Base-by-base conservation (phyloP, 2,797 vertebrate species). In the Luscinia megarhynchos region DNA sequence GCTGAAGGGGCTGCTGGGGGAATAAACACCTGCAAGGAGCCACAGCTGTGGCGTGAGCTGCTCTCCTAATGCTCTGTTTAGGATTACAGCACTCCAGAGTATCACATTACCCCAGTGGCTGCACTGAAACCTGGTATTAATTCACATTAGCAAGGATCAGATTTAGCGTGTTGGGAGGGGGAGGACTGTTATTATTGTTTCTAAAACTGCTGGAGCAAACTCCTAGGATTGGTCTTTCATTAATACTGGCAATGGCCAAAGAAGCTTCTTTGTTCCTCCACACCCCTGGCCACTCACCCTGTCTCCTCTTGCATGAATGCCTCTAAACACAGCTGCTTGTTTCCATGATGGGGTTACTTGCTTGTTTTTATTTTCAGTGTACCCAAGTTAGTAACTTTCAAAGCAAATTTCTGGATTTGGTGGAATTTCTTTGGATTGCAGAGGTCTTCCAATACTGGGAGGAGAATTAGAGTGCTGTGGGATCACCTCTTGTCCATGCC, bases 41-140 rank as follows among this genome's bases (percentile, higher is more conserved):
- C 76, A 82, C 82, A 88, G 90, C 88, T 94, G 93, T 93, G 73
- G 41, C 5, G 38, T 11, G 50, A 96, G 89, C 95, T 89, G 75
- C 66, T 82, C 78, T 78, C 83, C 91, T 88, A 90, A 87, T 79
- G 87, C 75, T 80, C 94, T 96, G 75, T 77, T 95, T 72, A 95
- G 89, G 84, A 92, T 80, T 90, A 96, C 92, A 78, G 82, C 55
- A 67, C 58, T 76, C 48, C 83, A 48, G 54, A 76, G 83, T 78
- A 91, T 88, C 91, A 72, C 41, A 16, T 95, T 94, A 86, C 92
- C 59, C 72, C 70, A 54, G 62, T 50, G 93, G 87, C 94, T 66
- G 78, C 59, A 69, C 88, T 62, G 77, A 90, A 91, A 95, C 90
- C 87, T 91, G 90, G 85, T 62, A 87, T 81, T 80, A 93, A 89